Evolutionary conservation across 2,113 vertebrate genomes (phyloP).

Genomic region (Pogona vitticeps): DNA sequence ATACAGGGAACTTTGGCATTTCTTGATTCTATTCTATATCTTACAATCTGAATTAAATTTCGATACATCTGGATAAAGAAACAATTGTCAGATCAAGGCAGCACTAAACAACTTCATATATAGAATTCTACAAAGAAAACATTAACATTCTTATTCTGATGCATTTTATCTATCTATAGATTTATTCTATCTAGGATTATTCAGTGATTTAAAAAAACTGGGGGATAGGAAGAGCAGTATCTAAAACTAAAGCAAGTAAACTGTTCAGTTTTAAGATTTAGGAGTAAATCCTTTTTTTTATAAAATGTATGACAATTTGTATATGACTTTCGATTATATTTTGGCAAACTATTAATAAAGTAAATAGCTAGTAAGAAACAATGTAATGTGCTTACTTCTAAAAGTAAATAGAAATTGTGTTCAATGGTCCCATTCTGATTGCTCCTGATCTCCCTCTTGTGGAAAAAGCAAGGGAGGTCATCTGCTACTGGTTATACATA

Average conservation of each 20-base stretch:
- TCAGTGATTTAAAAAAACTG: background rate
- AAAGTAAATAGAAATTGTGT: background rate
- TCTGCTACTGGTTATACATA: background rate
- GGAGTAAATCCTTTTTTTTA: background rate
- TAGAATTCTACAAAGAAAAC: background rate
- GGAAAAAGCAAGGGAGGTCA: constrained; percentile 22
- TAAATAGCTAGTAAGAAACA: background rate
- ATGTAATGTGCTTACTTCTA: background rate
- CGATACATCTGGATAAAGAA: background rate
- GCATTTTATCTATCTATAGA: background rate
- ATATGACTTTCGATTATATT: background rate
- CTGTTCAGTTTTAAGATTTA: background rate
- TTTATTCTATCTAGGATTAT: background rate
- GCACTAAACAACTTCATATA: background rate
- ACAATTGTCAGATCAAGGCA: background rate
- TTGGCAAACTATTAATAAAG: background rate
- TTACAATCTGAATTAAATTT: background rate
- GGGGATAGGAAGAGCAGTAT: background rate
- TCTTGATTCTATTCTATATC: background rate
- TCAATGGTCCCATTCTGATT: background rate
- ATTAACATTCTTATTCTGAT: background rate
- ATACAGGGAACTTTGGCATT: background rate
- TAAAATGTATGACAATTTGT: background rate
- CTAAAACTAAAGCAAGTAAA: background rate
- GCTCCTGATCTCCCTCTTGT: constrained; percentile 43